phyloP scores from a whole-genome alignment of 1,140 invertebrate genomes.

The Neelides sp. region DNA sequence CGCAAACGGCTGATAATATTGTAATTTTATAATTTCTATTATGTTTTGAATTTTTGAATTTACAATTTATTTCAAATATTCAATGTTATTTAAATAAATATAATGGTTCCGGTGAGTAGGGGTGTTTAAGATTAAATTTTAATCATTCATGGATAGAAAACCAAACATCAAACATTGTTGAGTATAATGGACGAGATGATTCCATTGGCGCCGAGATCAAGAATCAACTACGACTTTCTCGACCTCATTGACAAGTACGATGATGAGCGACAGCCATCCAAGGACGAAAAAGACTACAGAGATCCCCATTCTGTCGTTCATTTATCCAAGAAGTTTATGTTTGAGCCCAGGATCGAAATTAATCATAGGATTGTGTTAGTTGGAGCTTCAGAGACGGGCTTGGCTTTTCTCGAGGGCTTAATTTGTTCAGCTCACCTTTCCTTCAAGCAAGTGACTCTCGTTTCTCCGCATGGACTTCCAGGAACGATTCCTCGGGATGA shows the following conservation, averaged over 20 bases:
- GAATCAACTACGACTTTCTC: conserved; percentile 19
- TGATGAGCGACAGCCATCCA: conserved; percentile 7
- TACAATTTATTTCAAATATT: neutral
- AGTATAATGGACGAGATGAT: conserved; percentile 26
- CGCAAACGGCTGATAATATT: conserved; percentile 5
- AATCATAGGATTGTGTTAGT: conserved; percentile 56
- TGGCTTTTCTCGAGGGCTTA: conserved; percentile 53
- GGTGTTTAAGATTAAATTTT: neutral
- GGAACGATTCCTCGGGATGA: conserved; percentile 37
- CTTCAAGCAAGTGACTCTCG: conserved; percentile 48
- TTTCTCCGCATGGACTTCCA: conserved; percentile 52
- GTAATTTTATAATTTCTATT: too few relatives aligned
- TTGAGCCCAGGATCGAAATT: conserved; percentile 37
- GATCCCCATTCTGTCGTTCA: conserved; percentile 6
- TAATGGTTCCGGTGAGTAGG: neutral
- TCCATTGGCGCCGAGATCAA: conserved; percentile 16
- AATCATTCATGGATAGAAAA: neutral
- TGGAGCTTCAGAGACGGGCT: conserved; percentile 54
- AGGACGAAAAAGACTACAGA: neutral
- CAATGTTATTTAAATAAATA: neutral
- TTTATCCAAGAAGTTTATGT: conserved; percentile 21
- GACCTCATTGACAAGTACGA: conserved; percentile 18
- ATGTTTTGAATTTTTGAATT: neutral
- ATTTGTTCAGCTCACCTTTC: conserved; percentile 38
- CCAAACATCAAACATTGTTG: conserved; percentile 17